Conservation (phyloP, 2,797 vertebrate genomes). For the Ceyx erithaca region DNA sequence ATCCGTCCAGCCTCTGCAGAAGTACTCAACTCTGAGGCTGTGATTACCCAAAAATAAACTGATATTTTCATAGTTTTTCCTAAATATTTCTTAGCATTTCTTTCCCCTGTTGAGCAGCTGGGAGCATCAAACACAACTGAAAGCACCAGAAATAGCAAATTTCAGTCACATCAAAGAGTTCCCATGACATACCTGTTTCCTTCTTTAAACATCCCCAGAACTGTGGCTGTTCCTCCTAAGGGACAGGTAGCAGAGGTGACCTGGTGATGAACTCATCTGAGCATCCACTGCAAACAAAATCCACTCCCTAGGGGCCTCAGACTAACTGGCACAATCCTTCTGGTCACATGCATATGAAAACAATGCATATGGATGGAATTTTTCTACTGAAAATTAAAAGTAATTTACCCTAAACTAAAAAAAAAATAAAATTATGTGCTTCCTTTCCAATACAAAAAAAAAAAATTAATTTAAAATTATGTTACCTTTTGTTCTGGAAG, state of each 20-base stretch:
- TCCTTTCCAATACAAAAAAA: not conserved
- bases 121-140: not conserved
- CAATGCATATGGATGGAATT: too few relatives aligned
- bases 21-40: not conserved
- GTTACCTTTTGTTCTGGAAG: too few relatives aligned
- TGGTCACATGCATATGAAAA: rapidly evolving
- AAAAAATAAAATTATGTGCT: too few relatives aligned
- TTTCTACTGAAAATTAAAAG: rapidly evolving
- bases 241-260: not conserved
- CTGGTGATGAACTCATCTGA: not conserved
- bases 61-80: not conserved
- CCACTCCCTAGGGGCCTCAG: not conserved
- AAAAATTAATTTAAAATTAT: too few relatives aligned
- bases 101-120: rapidly evolving
- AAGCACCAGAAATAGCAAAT: not conserved
- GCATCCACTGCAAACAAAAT: not conserved
- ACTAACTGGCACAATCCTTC: not conserved
- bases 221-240: not conserved
- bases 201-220: not conserved
- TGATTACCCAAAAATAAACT: not conserved
- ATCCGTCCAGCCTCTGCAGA: not conserved
- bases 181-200: not conserved
- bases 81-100: not conserved
- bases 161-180: not conserved
- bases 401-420: too few relatives aligned